Evolutionary conservation across 2,888 invertebrate species (phyloP), one percentile per base, ranked within the genome.

Genomic region (Stenoptilia bipunctidactyla): DNA sequence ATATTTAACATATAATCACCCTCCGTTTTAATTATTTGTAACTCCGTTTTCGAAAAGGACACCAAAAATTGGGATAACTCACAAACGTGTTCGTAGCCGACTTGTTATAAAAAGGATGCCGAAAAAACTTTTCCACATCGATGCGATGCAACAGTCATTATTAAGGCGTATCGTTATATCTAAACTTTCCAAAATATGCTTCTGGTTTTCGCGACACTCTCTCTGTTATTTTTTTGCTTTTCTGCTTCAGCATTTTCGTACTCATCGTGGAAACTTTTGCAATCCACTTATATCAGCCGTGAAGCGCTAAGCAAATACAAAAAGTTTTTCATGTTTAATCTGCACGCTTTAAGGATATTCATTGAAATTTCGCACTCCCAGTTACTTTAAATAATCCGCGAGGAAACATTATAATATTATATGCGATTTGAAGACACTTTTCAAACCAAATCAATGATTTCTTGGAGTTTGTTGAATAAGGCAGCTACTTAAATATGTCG

Each of bases 271-370:
- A 66, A 83, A 83, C 80, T 82, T 83, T 83, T 66, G 79, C 80
- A 83, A 83, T 83, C 74, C 82, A 82, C 80, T 83, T 82, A 82
- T 76, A 79, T 80, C 82, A 79, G 68, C 74, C 69, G 73, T 75
- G 77, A 75, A 75, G 71, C 69, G 73, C 68, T 73, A 77, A 76
- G 75, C 73, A 80, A 80, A 83, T 73, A 82, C 75, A 79, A 79
- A 83, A 83, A 80, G 60, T 82, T 82, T 64, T 64, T 52, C 66
- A 63, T 71, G 71, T 76, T 79, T 80, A 80, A 83, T 82, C 79
- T 76, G 58, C 68, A 61, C 68, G 64, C 71, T 77, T 74, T 77
- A 71, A 72, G 72, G 69, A 66, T 76, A 76, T 77, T 70, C 75
- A 80, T 77, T 75, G 79, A 73, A 76, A 76, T 72, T 72, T 75